A percentile compares a stretch with the other conserved stretches of the same genome.
Evolutionary conservation across 1,140 invertebrate species (phyloP).

Genomic region (Aphelenchoides fujianensis): DNA sequence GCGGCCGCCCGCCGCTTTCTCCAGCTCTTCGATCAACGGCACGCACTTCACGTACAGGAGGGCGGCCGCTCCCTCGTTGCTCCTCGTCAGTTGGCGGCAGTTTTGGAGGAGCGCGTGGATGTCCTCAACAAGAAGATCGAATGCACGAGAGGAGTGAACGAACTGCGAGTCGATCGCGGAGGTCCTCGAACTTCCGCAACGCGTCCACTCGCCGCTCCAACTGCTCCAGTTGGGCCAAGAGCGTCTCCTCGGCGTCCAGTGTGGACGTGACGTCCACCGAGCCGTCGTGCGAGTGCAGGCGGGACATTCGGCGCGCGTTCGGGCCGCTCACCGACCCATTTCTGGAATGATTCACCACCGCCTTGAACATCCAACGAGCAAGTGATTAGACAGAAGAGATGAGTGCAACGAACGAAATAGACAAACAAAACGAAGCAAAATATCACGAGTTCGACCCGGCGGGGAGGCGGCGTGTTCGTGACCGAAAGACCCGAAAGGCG

Average conservation of each 20-base stretch:
- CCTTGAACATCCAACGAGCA: too few relatives aligned
- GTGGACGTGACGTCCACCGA: conserved; percentile 8
- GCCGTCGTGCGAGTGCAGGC: background rate
- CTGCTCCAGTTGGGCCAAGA: conserved; percentile 14
- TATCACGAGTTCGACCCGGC: too few relatives aligned
- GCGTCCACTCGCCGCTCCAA: background rate
- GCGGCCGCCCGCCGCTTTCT: conserved; percentile 21
- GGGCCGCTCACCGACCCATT: too few relatives aligned
- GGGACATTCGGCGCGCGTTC: background rate
- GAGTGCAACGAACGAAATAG: too few relatives aligned
- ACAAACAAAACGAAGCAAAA: too few relatives aligned
- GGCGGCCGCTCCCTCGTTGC: conserved; percentile 36
- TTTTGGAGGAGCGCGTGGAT: conserved; percentile 15
- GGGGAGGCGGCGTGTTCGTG: too few relatives aligned
- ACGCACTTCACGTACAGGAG: conserved; percentile 48
- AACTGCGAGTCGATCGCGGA: background rate
- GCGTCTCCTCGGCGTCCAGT: conserved; percentile 11
- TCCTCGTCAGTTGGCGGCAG: conserved; percentile 30
- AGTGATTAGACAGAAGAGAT: too few relatives aligned
- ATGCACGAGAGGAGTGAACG: too few relatives aligned
- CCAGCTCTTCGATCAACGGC: conserved; percentile 46
- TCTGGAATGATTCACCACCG: too few relatives aligned
- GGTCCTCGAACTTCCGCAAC: background rate
- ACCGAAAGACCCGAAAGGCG: too few relatives aligned
- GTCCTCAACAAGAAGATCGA: conserved; percentile 9